Conservation (phyloP, 1,140 invertebrate genomes). For the Battus philenor region DNA sequence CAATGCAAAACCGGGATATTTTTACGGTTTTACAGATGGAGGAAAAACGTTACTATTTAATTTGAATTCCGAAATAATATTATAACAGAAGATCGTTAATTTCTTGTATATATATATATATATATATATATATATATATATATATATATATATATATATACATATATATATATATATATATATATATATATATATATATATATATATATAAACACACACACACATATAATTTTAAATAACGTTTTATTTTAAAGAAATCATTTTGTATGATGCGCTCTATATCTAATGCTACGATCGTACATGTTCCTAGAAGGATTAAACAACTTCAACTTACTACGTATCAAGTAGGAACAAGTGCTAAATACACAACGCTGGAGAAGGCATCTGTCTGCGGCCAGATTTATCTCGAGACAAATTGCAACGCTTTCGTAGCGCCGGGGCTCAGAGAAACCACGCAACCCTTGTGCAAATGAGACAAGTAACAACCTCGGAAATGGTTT, state of each 20-base stretch:
- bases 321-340: not conserved
- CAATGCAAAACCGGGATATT: too few relatives aligned
- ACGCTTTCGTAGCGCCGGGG: conserved; percentile 25
- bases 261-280: not conserved
- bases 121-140: too few relatives aligned
- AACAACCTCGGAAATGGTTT: conserved; percentile 40
- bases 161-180: too few relatives aligned
- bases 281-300: not conserved
- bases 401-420: conserved; percentile 63
- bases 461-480: conserved; percentile 48
- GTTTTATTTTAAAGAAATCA: too few relatives aligned
- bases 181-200: not conserved
- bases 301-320: not conserved
- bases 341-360: conserved; percentile 23
- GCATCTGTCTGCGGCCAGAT: conserved; percentile 57
- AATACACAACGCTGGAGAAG: conserved; percentile 36
- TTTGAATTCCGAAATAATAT: too few relatives aligned
- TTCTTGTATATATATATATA: too few relatives aligned
- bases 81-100: too few relatives aligned
- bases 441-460: conserved; percentile 27
- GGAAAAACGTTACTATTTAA: too few relatives aligned
- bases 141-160: too few relatives aligned
- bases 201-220: too few relatives aligned
- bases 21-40: too few relatives aligned
- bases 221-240: too few relatives aligned